Evolutionary conservation across 1,140 invertebrate genomes (phyloP), one percentile per base, ranked within the genome.

Genomic region (Gonatopus flavifemur): DNA sequence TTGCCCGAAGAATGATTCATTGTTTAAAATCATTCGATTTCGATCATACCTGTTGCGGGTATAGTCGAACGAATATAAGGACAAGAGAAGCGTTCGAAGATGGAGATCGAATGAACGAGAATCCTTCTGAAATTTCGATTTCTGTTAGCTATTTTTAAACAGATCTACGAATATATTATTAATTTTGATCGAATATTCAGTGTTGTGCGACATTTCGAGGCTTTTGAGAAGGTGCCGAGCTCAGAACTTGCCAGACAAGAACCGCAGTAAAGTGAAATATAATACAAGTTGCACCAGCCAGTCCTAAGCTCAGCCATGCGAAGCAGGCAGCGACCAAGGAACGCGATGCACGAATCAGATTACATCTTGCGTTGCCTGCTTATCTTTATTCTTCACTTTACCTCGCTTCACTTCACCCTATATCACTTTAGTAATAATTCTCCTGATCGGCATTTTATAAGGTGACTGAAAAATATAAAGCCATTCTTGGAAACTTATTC

Each of bases 271-370:
- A 67, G 67, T 76, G 74, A 73, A 76, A 76, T 62, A 70, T 74
- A 76, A 76, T 76, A 70, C 72, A 74, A 72, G 72, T 69, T 73
- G 70, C 71, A 72, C 69, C 70, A 70, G 69, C 66, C 64, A 72
- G 70, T 66, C 64, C 67, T 61, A 66, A 74, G 66, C 67, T 73
- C 71, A 74, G 66, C 70, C 71, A 76, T 72, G 71, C 69, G 71
- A 71, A 66, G 63, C 64, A 59, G 62, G 62, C 61, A 66, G 62
- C 66, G 64, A 61, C 66, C 64, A 65, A 68, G 63, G 63, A 72
- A 75, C 66, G 71, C 71, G 67, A 75, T 64, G 69, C 66, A 67
- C 67, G 74, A 76, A 67, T 75, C 74, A 75, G 70, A 76, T 76
- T 76, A 76, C 74, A 76, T 74, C 67, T 69, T 67, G 61, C 64